These are phyloP conservation scores for Zaprionus bogoriensis DNA, from an alignment of 2,888 invertebrate species.

Conservation along the genomic window DNA sequence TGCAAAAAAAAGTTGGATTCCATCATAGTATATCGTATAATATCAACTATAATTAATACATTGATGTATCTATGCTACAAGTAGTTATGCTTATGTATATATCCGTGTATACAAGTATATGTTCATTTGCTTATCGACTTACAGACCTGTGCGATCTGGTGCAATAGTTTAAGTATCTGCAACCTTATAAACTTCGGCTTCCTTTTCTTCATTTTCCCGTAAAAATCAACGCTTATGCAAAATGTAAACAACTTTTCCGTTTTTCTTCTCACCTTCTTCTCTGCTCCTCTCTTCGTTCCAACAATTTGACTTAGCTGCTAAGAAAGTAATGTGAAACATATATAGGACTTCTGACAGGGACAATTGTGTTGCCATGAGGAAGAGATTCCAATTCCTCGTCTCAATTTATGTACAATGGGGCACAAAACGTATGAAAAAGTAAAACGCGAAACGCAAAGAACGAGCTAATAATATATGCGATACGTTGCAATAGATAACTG, in stretches of 20 bases:
- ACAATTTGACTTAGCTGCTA: constrained; percentile 67
- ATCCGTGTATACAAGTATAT: constrained; percentile 1
- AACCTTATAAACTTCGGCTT: constrained; percentile 43
- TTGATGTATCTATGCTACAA: constrained; percentile 37
- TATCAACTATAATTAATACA: constrained; percentile 69
- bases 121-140: background rate
- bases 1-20: constrained; percentile 59
- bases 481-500: too few species aligned
- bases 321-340: constrained; percentile 12
- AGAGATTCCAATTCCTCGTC: background rate
- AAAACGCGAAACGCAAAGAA: background rate
- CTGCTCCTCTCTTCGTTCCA: constrained; percentile 17
- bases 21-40: constrained; percentile 31
- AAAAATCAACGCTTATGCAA: constrained; percentile 46
- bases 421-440: background rate
- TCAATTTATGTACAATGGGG: constrained; percentile 37
- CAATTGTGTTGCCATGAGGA: constrained; percentile 12
- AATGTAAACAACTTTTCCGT: constrained; percentile 35
- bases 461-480: too few species aligned
- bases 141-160: constrained; percentile 43
- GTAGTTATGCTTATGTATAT: constrained; percentile 25
- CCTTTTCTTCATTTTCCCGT: too few species aligned
- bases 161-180: constrained; percentile 54
- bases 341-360: background rate
- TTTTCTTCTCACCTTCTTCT: background rate